These are phyloP conservation scores for Thamnophis elegans DNA, from an alignment of 2,797 vertebrate genomes.

Conservation along the genomic window DNA sequence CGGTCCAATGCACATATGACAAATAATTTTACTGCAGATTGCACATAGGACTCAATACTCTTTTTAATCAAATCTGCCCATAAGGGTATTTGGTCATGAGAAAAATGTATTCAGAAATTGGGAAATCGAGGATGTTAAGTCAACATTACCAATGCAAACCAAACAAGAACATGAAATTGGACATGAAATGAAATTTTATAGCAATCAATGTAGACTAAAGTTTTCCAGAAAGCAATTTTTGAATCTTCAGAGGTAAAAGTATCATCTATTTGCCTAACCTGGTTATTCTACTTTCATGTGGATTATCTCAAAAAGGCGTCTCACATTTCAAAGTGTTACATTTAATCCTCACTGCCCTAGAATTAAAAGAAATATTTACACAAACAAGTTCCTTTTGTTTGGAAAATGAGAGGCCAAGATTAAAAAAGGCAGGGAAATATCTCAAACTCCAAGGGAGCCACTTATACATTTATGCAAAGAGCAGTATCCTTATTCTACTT, in stretches of 20 bases:
- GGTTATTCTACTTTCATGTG: neutral
- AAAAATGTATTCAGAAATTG: neutral
- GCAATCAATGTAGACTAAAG: neutral
- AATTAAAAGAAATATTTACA: neutral
- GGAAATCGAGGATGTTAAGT: neutral
- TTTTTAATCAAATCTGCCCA: neutral
- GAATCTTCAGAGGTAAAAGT: neutral
- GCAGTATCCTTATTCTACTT: neutral
- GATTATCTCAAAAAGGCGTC: neutral
- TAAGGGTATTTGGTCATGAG: neutral
- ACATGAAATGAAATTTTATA: neutral
- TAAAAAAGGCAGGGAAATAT: neutral
- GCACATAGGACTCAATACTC: neutral
- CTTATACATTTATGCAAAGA: neutral
- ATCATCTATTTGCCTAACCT: neutral
- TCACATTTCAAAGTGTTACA: neutral
- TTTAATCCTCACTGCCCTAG: neutral
- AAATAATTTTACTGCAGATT: conserved; percentile 13
- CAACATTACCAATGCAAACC: neutral
- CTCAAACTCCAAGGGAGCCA: neutral
- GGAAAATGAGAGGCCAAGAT: neutral
- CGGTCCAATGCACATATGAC: neutral
- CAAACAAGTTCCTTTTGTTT: neutral
- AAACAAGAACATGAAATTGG: neutral
- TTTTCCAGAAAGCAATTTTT: neutral